Conservation (phyloP, 2,113 vertebrate genomes). For the Ivindomyrus marchei region DNA sequence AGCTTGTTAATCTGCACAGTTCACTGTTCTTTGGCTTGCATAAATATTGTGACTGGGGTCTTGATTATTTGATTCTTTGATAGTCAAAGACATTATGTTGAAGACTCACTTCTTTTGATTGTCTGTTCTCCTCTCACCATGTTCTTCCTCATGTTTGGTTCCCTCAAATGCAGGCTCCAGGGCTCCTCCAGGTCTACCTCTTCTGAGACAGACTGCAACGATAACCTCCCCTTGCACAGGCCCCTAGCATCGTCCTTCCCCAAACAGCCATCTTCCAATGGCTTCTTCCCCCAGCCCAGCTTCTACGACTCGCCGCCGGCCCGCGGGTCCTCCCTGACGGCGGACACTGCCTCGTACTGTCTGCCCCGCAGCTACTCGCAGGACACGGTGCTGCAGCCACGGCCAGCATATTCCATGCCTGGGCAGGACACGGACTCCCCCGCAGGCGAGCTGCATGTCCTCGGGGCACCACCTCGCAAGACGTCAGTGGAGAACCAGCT, state of each 20-base stretch:
- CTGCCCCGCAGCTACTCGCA: conserved; percentile 91
- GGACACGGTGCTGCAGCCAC: conserved; percentile 77
- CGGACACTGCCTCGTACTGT: conserved; percentile 77
- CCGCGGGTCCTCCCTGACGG: conserved; percentile 60
- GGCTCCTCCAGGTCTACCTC: conserved; percentile 83
- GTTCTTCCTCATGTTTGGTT: background rate
- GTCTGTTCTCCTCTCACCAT: background rate
- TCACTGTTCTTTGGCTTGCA: background rate
- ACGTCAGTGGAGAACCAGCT: conserved; percentile 74
- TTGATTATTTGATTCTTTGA: background rate
- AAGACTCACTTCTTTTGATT: background rate
- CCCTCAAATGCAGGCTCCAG: conserved; percentile 59
- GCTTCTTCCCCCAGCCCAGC: conserved; percentile 73
- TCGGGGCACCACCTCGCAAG: conserved; percentile 68
- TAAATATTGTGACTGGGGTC: background rate
- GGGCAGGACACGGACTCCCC: conserved; percentile 64
- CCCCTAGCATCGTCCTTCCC: conserved; percentile 57
- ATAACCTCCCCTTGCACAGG: conserved; percentile 84
- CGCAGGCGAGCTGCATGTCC: conserved; percentile 74
- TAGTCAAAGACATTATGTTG: background rate
- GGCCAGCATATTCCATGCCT: conserved; percentile 63
- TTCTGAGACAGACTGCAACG: conserved; percentile 96
- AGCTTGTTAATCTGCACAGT: background rate
- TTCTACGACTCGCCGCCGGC: conserved; percentile 83
- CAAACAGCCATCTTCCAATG: conserved; percentile 78